A percentile compares a stretch with the other conserved stretches of the same genome.
Evolutionary conservation across 1,140 invertebrate species (phyloP).

Genomic region (Mya arenaria): DNA sequence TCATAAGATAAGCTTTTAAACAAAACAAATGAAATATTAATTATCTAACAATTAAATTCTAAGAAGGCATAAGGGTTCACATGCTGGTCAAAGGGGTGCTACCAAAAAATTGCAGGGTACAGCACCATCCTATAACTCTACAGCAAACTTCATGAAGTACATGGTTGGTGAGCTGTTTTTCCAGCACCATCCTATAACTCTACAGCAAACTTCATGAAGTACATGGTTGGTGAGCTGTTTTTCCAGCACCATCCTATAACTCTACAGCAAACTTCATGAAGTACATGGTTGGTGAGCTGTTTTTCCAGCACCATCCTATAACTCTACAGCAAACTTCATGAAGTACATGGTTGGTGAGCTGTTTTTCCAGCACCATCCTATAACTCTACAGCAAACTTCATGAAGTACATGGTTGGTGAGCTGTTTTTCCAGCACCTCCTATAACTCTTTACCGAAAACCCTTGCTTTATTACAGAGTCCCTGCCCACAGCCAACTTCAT

Average conservation of each 20-base stretch:
- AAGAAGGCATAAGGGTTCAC: too few relatives aligned
- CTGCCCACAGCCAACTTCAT: constrained; percentile 84
- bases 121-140: too few relatives aligned
- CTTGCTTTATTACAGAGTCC: constrained; percentile 64
- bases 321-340: not conserved
- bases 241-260: not conserved
- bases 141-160: too few relatives aligned
- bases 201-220: too few relatives aligned
- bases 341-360: not conserved
- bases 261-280: not conserved
- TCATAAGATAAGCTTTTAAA: too few relatives aligned
- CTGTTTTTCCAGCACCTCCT: not conserved
- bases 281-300: not conserved
- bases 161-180: too few relatives aligned
- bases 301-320: not conserved
- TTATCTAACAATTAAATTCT: too few relatives aligned
- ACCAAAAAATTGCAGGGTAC: too few relatives aligned
- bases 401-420: too few relatives aligned
- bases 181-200: too few relatives aligned
- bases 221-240: not conserved
- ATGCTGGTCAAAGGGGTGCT: too few relatives aligned
- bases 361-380: not conserved
- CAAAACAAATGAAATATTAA: too few relatives aligned
- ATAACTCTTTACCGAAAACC: not conserved
- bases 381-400: not conserved